phyloP scores from a whole-genome alignment of 2,888 invertebrate species.

The Philaethria dido region DNA sequence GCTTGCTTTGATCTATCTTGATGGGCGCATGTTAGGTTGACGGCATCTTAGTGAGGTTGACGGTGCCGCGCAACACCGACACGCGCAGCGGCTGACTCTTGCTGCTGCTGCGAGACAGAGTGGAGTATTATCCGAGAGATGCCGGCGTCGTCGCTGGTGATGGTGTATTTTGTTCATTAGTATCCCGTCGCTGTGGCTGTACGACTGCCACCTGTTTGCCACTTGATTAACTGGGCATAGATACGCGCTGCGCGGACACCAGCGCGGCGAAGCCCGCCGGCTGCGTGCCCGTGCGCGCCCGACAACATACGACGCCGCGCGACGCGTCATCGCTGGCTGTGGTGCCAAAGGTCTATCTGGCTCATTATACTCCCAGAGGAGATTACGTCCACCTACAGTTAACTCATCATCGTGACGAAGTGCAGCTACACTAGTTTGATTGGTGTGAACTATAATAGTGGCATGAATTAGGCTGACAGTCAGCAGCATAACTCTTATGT shows the following conservation, averaged over 20 bases:
- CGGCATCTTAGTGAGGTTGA: conserved; percentile 62
- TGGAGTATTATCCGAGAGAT: neutral
- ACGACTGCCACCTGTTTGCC: conserved; percentile 77
- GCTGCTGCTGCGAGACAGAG: neutral
- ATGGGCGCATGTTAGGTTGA: conserved; percentile 59
- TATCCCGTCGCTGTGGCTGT: conserved; percentile 71
- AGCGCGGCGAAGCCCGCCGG: conserved; percentile 39
- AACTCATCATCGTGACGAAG: conserved; percentile 73
- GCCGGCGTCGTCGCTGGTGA: neutral
- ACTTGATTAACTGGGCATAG: conserved; percentile 51
- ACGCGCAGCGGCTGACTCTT: conserved; percentile 54
- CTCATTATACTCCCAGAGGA: conserved; percentile 74
- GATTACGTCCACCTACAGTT: conserved; percentile 60
- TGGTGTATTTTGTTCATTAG: conserved; percentile 47
- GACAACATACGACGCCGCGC: conserved; percentile 34
- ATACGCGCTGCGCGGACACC: conserved; percentile 39
- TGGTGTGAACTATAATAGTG: conserved; percentile 66
- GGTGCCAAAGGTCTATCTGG: conserved; percentile 43
- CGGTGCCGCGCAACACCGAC: conserved; percentile 46
- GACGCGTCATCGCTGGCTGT: conserved; percentile 40
- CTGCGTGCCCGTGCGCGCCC: conserved; percentile 36
- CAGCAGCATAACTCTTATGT: conserved; percentile 68
- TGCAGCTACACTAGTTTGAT: conserved; percentile 72
- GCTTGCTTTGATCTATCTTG: conserved; percentile 77
- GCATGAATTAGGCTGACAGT: conserved; percentile 69